Evolutionary conservation across 1,140 invertebrate species (phyloP), one percentile per base, ranked within the genome.

Genomic region (Pseudomyrmex flavicornis): DNA sequence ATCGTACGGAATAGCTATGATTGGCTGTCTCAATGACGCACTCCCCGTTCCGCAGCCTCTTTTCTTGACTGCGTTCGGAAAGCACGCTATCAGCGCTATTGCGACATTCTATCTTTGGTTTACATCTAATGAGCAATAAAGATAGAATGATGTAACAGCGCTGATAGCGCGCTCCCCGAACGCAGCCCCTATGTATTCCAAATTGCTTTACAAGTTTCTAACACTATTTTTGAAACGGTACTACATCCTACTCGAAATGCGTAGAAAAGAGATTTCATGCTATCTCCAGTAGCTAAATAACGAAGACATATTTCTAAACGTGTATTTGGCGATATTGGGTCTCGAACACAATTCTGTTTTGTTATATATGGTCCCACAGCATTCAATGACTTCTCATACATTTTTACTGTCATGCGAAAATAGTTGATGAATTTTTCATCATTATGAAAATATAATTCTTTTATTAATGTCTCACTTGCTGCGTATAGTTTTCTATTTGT

Each of bases 371-470:
- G 48, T 15, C 0, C 66, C 2, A 52, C 20, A 52, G 4, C 4
- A 26, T 3, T 52, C 7, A 69, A 3, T 9, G 52, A 52, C 52
- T 52, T 69, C 2, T 69, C 7, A 52, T 13, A 69, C 2, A 15
- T 26, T 10, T 69, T 20, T 8, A 52, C 4, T 35, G 17, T 20
- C 66, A 69, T 52, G 1, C 65, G 46, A 17, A 68, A 68, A 12
- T 50, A 69, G 26, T 69, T 69, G 2, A 69, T 69, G 2, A 69
- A 69, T 52, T 52, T 69, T 2, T 69, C 13, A 69, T 69, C 46
- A 48, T 69, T 68, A 46, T 68, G 50, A 68, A 68, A 68, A 50
- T 50, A 50, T 10, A 52, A 15, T 50, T 48, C 4, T 54, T 54
- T 70, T 54, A 70, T 54, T 8, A 70, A 10, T 26, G 22, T 70